These are phyloP conservation scores for Poeciliopsis prolifica DNA, from an alignment of 2,113 vertebrate species.

Conservation along the genomic window DNA sequence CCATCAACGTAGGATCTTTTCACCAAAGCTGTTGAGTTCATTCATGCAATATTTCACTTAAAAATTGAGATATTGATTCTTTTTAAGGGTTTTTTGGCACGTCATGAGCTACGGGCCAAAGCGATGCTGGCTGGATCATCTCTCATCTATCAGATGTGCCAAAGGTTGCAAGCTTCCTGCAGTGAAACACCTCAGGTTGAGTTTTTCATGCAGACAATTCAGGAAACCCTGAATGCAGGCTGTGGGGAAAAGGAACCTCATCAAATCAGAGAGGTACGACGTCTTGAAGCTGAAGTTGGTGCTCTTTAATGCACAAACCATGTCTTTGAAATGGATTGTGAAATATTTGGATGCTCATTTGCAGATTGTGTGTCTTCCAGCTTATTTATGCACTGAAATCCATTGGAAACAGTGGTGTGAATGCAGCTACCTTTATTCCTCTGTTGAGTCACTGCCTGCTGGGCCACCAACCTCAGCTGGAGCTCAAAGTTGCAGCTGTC, in stretches of 20 bases:
- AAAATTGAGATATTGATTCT: constrained; percentile 17
- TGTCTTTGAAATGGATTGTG: neutral
- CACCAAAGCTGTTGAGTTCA: neutral
- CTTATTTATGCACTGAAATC: constrained; percentile 83
- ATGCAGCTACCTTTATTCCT: constrained; percentile 68
- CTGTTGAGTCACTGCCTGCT: constrained; percentile 73
- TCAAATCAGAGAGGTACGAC: constrained; percentile 10
- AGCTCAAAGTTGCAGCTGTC: constrained; percentile 81
- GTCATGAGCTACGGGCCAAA: constrained; percentile 67
- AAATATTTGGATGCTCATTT: neutral
- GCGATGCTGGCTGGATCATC: constrained; percentile 81
- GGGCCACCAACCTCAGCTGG: constrained; percentile 32
- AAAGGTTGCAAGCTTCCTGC: constrained; percentile 66
- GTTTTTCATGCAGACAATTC: constrained; percentile 73
- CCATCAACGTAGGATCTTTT: constrained; percentile 79
- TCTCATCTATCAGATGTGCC: constrained; percentile 83
- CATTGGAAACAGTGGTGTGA: constrained; percentile 82
- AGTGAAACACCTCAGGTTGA: constrained; percentile 75
- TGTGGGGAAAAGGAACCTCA: constrained; percentile 59
- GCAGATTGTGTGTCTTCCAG: constrained; percentile 60
- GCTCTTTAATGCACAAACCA: neutral
- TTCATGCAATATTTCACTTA: neutral
- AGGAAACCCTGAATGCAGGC: constrained; percentile 69
- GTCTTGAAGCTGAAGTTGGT: neutral
- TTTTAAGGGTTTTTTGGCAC: constrained; percentile 79